phyloP scores from a whole-genome alignment of 2,888 invertebrate species.

The Antheraea assamensis region DNA sequence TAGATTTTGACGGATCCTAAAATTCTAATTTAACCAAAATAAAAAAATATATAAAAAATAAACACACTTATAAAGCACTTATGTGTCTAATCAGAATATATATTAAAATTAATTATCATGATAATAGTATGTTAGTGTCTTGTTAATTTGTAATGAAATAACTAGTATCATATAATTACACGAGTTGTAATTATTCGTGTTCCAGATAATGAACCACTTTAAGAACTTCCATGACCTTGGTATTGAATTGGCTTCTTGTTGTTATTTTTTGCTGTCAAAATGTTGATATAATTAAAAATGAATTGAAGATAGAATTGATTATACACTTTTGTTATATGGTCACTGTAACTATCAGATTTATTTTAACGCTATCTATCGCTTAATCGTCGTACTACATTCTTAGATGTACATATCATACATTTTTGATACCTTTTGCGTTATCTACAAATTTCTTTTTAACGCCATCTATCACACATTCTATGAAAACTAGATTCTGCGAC shows the following conservation, averaged over 20 bases:
- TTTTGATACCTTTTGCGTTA: no score
- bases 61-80: background rate
- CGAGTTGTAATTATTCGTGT: background rate
- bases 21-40: background rate
- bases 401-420: no score
- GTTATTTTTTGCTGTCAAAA: background rate
- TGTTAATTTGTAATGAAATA: conserved; percentile 1
- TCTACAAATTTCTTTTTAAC: no score
- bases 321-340: no score
- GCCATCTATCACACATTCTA: no score
- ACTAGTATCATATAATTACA: background rate
- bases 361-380: no score
- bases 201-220: conserved; percentile 3
- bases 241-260: background rate
- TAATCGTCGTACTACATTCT: no score
- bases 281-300: no score
- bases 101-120: background rate
- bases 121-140: background rate
- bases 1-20: background rate
- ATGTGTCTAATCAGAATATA: background rate
- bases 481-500: no score
- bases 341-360: no score
- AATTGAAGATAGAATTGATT: no score
- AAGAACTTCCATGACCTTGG: background rate
- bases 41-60: background rate